Conservation (phyloP, 64 coral and sea anemone species). For the Montipora sp. region DNA sequence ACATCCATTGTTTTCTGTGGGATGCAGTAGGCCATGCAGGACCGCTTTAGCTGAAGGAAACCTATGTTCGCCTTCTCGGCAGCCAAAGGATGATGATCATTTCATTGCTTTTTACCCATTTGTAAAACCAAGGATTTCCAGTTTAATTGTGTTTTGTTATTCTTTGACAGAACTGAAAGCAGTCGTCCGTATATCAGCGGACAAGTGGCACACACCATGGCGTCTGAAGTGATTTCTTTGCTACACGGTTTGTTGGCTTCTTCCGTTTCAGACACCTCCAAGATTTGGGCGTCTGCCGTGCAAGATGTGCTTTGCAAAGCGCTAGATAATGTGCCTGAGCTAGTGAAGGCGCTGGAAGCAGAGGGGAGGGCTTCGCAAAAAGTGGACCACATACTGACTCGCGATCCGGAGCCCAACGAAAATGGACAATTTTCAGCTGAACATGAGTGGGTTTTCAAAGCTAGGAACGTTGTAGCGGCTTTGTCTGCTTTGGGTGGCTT, state of each 20-base stretch:
- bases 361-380: slow-evolving; percentile 35
- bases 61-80: no score
- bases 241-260: slow-evolving; percentile 69
- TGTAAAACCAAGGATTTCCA: no score
- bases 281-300: slow-evolving; percentile 85
- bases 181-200: slow-evolving; percentile 88
- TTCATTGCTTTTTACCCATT: no score
- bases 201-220: slow-evolving; percentile 93
- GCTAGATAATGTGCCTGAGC: slow-evolving; percentile 61
- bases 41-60: no score
- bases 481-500: slow-evolving; percentile 90
- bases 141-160: not conserved
- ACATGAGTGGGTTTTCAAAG: slow-evolving; percentile 63
- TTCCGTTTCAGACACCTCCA: slow-evolving; percentile 64
- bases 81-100: no score
- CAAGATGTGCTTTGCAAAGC: slow-evolving; percentile 73
- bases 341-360: slow-evolving; percentile 65
- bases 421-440: slow-evolving; percentile 24
- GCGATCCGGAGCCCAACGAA: slow-evolving; percentile 6
- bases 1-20: no score
- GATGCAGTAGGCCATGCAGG: no score
- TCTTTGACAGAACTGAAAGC: slow-evolving; percentile 49
- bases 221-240: slow-evolving; percentile 91
- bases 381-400: not conserved
- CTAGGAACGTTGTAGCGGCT: slow-evolving; percentile 81